Conservation (phyloP, 2,888 invertebrate genomes). For the Brachyptera putata region DNA sequence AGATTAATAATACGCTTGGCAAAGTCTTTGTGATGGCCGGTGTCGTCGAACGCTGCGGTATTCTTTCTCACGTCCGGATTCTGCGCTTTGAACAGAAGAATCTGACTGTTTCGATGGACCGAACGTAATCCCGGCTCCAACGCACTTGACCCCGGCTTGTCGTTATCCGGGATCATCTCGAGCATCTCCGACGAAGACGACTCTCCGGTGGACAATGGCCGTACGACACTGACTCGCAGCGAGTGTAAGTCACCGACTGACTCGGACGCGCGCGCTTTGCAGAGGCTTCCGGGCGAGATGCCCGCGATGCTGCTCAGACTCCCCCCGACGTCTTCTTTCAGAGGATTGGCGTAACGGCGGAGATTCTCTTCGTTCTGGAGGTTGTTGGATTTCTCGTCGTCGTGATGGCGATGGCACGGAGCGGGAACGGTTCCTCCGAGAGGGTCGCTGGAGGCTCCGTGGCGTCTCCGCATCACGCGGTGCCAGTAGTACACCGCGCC, state of each 20-base stretch:
- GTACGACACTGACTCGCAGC: slow-evolving; percentile 45
- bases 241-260: slow-evolving; percentile 34
- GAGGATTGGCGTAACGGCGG: slow-evolving; percentile 74
- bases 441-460: slow-evolving; percentile 22
- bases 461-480: slow-evolving; percentile 46
- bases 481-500: slow-evolving; percentile 54
- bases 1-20: slow-evolving; percentile 59
- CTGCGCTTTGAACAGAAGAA: slow-evolving; percentile 76
- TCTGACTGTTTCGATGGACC: slow-evolving; percentile 55
- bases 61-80: slow-evolving; percentile 81
- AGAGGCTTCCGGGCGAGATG: slow-evolving; percentile 11
- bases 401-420: slow-evolving; percentile 47
- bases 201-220: slow-evolving; percentile 46
- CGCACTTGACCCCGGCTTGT: slow-evolving; percentile 26
- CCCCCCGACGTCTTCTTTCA: slow-evolving; percentile 40
- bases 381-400: slow-evolving; percentile 87
- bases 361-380: slow-evolving; percentile 87
- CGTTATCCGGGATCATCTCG: slow-evolving; percentile 52
- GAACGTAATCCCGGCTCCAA: slow-evolving; percentile 20
- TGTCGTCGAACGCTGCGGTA: slow-evolving; percentile 61
- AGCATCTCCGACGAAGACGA: slow-evolving; percentile 52
- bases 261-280: slow-evolving; percentile 27
- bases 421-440: slow-evolving; percentile 21
- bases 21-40: slow-evolving; percentile 64
- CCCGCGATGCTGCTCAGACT: slow-evolving; percentile 7